A percentile compares a stretch with the other conserved stretches of the same genome.
phyloP scores from a whole-genome alignment of 30 jellyfish, hydroid and myxozoan species.

The Nemopilema nomurai region DNA sequence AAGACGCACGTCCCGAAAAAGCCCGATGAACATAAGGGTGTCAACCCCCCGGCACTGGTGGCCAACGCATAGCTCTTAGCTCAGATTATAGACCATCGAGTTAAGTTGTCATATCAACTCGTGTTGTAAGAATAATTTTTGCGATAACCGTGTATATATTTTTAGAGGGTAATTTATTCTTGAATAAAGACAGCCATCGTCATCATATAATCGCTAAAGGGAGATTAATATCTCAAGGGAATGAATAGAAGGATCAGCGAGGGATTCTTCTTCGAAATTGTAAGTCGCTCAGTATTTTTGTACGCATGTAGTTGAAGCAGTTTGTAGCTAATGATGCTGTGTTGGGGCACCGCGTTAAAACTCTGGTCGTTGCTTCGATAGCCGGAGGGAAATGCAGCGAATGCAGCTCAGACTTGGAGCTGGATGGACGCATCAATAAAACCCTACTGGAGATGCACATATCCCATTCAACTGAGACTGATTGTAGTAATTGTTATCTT shows the following conservation, averaged over 20 bases:
- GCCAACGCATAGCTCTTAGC: slow-evolving; percentile 49
- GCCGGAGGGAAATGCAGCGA: not conserved
- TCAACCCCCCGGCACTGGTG: slow-evolving; percentile 61
- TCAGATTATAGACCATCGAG: not conserved
- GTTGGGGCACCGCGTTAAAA: not conserved
- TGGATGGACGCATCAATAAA: too few relatives aligned
- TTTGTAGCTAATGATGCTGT: not conserved
- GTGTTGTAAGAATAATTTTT: not conserved
- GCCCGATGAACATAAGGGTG: slow-evolving; percentile 71
- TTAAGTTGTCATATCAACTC: too few relatives aligned
- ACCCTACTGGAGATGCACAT: too few relatives aligned
- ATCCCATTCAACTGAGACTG: too few relatives aligned
- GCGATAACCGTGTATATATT: not conserved
- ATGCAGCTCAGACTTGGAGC: too few relatives aligned
- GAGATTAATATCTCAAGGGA: not conserved
- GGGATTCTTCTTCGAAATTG: not conserved
- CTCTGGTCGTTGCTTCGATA: not conserved
- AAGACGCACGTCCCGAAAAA: slow-evolving; percentile 93
- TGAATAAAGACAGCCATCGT: not conserved
- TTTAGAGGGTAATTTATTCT: not conserved
- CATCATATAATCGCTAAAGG: not conserved
- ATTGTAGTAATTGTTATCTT: too few relatives aligned
- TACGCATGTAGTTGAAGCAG: not conserved
- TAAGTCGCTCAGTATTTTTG: not conserved
- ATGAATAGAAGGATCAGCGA: not conserved